These are phyloP conservation scores for Stenurella melanura DNA, from an alignment of 2,888 invertebrate species.

Conservation along the genomic window DNA sequence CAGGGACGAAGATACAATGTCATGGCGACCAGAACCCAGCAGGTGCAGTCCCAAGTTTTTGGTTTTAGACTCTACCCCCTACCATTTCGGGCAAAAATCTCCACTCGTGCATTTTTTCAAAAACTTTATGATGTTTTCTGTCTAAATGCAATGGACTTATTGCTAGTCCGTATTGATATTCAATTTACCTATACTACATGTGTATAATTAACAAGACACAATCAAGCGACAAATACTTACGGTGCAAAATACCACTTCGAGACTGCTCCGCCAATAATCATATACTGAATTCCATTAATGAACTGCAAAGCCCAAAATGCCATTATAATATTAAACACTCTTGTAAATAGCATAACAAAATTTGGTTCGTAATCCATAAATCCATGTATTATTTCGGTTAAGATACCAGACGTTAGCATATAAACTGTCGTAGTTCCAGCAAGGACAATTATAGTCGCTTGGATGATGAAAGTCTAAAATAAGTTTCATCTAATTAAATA, in stretches of 20 bases:
- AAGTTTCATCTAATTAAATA: conserved; percentile 19
- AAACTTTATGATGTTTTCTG: too few species aligned
- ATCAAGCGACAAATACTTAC: conserved; percentile 65
- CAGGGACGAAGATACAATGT: too few species aligned
- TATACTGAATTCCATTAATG: conserved; percentile 78
- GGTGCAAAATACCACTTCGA: conserved; percentile 80
- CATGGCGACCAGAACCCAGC: too few species aligned
- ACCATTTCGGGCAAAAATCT: too few species aligned
- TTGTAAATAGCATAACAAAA: conserved; percentile 57
- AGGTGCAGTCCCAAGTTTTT: too few species aligned
- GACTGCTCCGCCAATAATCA: conserved; percentile 79
- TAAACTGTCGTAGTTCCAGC: conserved; percentile 43
- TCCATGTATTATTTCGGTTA: conserved; percentile 28
- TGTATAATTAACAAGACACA: too few species aligned
- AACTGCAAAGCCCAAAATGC: conserved; percentile 79
- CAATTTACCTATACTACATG: too few species aligned
- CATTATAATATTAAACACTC: conserved; percentile 73
- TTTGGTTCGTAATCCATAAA: conserved; percentile 55
- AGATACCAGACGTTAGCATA: conserved; percentile 54
- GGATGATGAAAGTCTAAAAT: conserved; percentile 71
- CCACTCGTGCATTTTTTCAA: too few species aligned
- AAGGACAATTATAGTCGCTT: conserved; percentile 71
- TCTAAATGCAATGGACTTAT: too few species aligned
- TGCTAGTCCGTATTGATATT: too few species aligned
- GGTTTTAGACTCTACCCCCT: too few species aligned